Evolutionary conservation across 2,888 invertebrate species (phyloP).

Genomic region (Ptychoptera contaminata): DNA sequence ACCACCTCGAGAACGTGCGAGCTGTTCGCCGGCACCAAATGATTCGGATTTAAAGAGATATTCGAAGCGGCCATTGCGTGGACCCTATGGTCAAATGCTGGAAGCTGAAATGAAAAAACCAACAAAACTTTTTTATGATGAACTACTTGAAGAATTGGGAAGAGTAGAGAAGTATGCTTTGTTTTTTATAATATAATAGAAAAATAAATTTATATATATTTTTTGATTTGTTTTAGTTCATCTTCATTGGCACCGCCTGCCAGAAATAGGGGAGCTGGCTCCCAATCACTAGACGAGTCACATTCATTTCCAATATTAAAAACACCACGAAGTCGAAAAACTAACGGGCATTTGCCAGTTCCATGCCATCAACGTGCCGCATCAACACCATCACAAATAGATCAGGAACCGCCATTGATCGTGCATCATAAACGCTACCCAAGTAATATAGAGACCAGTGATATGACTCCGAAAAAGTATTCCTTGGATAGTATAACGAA

Average conservation of each 20-base stretch:
- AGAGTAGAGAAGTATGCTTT: slow-evolving; percentile 23
- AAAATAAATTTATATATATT: neutral
- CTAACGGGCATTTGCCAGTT: slow-evolving; percentile 24
- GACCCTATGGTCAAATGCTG: slow-evolving; percentile 65
- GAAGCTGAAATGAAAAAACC: slow-evolving; percentile 69
- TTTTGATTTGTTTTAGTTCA: no score
- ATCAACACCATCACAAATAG: slow-evolving; percentile 30
- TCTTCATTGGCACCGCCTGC: neutral
- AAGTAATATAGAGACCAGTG: slow-evolving; percentile 11
- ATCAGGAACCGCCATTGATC: slow-evolving; percentile 11
- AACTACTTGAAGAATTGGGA: slow-evolving; percentile 34
- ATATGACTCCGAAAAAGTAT: slow-evolving; percentile 9
- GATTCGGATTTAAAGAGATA: slow-evolving; percentile 51
- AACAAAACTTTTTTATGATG: slow-evolving; percentile 37
- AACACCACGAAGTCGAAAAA: slow-evolving; percentile 24
- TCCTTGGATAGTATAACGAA: slow-evolving; percentile 10
- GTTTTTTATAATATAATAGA: neutral
- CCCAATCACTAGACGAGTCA: slow-evolving; percentile 10
- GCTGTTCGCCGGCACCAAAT: slow-evolving; percentile 39
- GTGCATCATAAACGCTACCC: slow-evolving; percentile 20
- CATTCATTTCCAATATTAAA: slow-evolving; percentile 15
- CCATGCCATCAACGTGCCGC: slow-evolving; percentile 28
- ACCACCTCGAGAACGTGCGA: slow-evolving; percentile 32
- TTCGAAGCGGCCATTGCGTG: slow-evolving; percentile 57
- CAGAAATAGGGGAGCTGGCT: slow-evolving; percentile 1